A percentile compares a stretch with the other conserved stretches of the same genome.
phyloP scores from a whole-genome alignment of 2,113 vertebrate genomes.

The Microtus pennsylvanicus region DNA sequence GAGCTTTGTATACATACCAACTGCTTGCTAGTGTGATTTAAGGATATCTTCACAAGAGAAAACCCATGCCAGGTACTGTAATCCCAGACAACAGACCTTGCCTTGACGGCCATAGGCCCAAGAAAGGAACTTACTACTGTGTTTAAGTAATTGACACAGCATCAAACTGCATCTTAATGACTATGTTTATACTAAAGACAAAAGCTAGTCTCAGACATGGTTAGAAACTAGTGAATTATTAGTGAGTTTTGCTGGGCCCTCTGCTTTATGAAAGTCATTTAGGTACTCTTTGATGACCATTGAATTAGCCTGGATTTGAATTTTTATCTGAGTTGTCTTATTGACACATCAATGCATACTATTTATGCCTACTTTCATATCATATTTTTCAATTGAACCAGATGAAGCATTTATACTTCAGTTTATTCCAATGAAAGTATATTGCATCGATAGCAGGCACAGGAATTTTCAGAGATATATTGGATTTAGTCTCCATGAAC shows the following conservation, averaged over 20 bases:
- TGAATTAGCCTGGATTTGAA: not conserved
- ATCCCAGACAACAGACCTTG: not conserved
- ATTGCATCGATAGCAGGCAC: not conserved
- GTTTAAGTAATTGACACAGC: not conserved
- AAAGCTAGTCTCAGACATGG: not conserved
- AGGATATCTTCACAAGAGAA: not conserved
- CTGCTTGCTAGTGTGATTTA: not conserved
- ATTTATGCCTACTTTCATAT: not conserved
- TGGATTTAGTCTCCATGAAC: not conserved
- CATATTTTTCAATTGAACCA: not conserved
- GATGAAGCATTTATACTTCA: not conserved
- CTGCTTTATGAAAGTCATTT: not conserved
- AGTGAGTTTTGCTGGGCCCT: not conserved
- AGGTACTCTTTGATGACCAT: not conserved
- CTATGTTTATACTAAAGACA: not conserved
- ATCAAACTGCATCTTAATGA: not conserved
- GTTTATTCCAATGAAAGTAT: not conserved
- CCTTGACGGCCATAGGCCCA: not conserved
- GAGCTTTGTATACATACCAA: not conserved
- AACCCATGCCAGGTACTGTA: not conserved
- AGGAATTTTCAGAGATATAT: not conserved
- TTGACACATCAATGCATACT: not conserved
- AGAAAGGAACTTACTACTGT: not conserved
- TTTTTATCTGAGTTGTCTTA: not conserved
- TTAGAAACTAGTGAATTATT: not conserved